These are phyloP conservation scores for Sesia apiformis DNA, from an alignment of 2,888 invertebrate species.

Conservation along the genomic window DNA sequence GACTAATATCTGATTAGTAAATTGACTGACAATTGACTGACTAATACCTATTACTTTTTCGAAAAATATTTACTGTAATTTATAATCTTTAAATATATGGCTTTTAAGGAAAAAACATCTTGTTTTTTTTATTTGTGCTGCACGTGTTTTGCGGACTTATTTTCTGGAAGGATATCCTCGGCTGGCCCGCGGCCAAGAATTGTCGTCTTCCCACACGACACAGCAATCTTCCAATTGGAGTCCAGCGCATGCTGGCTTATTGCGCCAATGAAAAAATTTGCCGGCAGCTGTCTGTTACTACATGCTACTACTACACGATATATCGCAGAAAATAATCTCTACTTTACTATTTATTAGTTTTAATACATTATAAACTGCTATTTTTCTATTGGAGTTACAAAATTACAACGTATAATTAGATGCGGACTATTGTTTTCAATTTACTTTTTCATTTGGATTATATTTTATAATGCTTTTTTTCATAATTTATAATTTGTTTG, in stretches of 20 bases:
- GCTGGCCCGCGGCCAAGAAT: slow-evolving; percentile 50
- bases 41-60: not conserved
- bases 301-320: slow-evolving; percentile 1
- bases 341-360: too few species aligned
- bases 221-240: slow-evolving; percentile 68
- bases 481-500: too few species aligned
- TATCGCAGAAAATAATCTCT: too few species aligned
- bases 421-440: too few species aligned
- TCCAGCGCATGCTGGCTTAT: slow-evolving; percentile 54
- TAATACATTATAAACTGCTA: too few species aligned
- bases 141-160: slow-evolving; percentile 31
- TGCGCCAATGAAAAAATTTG: slow-evolving; percentile 70
- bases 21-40: too few species aligned
- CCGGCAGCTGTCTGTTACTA: slow-evolving; percentile 27
- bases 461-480: too few species aligned
- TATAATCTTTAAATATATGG: not conserved
- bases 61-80: not conserved
- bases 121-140: slow-evolving; percentile 22
- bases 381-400: too few species aligned
- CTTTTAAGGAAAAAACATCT: not conserved
- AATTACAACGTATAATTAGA: too few species aligned
- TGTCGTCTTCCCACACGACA: slow-evolving; percentile 60
- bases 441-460: too few species aligned
- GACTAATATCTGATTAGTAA: too few species aligned
- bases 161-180: slow-evolving; percentile 73